Percentiles rank a stretch among this genome's conserved stretches.
Conservation (phyloP, 2,113 vertebrate species). For the Cisticola juncidis region DNA sequence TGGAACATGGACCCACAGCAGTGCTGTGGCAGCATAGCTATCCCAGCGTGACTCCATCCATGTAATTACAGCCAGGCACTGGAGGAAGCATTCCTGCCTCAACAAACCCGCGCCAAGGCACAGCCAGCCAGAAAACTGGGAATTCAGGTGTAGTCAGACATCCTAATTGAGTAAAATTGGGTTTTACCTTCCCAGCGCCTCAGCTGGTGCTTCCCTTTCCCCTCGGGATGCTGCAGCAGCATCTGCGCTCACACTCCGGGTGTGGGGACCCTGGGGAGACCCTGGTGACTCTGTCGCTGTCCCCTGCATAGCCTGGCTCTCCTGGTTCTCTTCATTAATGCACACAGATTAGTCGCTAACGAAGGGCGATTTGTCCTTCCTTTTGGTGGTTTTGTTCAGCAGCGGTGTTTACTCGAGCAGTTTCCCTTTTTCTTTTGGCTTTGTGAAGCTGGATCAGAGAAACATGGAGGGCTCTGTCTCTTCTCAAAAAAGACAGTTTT, state of each 20-base stretch:
- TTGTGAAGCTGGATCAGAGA: background rate
- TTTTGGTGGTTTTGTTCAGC: background rate
- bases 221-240: background rate
- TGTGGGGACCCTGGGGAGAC: background rate
- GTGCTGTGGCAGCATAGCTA: fast-evolving
- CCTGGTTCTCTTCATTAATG: background rate
- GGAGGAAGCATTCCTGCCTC: background rate
- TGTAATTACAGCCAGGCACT: background rate
- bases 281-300: background rate
- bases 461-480: background rate
- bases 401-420: background rate
- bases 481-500: background rate
- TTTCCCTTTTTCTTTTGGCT: background rate
- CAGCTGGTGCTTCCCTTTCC: background rate
- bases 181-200: background rate
- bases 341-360: fast-evolving
- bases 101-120: background rate
- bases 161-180: background rate
- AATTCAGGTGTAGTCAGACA: background rate
- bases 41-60: background rate
- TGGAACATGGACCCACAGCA: fast-evolving
- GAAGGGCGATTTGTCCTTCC: background rate
- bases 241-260: fast-evolving
- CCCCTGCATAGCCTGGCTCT: background rate
- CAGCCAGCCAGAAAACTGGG: background rate